Evolutionary conservation across 2,888 invertebrate genomes (phyloP).

Genomic region (Eupithecia subfuscata): DNA sequence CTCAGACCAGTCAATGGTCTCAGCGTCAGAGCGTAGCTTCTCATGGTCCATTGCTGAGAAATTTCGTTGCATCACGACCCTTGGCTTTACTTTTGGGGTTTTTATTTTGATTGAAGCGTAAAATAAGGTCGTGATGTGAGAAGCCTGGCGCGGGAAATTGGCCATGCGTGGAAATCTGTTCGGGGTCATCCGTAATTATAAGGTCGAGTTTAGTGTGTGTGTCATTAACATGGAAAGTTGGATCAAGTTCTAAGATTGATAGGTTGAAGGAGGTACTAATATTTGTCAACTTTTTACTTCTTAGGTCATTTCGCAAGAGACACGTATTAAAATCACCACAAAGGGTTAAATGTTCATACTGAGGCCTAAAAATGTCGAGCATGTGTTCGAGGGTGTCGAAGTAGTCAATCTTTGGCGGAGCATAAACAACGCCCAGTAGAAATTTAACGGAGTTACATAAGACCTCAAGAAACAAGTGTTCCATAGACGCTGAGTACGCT

Average conservation of each 20-base stretch:
- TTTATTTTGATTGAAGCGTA: conserved; percentile 7
- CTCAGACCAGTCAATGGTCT: too few relatives aligned
- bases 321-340: conserved; percentile 18
- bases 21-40: neutral
- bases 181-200: neutral
- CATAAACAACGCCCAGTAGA: conserved; percentile 10
- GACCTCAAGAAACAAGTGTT: conserved; percentile 6
- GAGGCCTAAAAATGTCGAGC: neutral
- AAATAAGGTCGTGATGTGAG: conserved; percentile 15
- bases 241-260: neutral
- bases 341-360: neutral
- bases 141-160: conserved; percentile 12
- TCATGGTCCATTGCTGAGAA: neutral
- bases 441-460: neutral
- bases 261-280: neutral
- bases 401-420: conserved; percentile 4
- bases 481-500: neutral
- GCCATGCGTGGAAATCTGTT: neutral
- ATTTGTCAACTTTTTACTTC: neutral
- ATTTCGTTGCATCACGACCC: conserved; percentile 12
- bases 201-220: neutral
- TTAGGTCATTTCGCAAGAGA: neutral
- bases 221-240: neutral
- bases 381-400: conserved; percentile 5
- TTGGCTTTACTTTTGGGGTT: conserved; percentile 1